These are phyloP conservation scores for Gambusia affinis DNA, from an alignment of 2,113 vertebrate species.

Conservation along the genomic window DNA sequence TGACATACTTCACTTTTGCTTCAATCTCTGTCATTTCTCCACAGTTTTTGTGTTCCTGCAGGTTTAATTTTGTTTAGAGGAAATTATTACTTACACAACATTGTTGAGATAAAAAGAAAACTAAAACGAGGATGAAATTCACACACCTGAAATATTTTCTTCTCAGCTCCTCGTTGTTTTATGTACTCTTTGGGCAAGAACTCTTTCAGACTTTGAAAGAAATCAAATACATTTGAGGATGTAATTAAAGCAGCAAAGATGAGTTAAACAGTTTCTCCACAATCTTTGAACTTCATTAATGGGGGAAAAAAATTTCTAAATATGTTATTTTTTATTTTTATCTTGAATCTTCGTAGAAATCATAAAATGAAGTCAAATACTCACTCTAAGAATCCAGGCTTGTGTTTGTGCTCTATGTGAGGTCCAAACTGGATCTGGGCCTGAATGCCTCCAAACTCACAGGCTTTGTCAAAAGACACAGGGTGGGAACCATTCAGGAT, in stretches of 20 bases:
- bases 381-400: constrained; percentile 98
- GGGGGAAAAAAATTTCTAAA: too few relatives aligned
- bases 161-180: constrained; percentile 82
- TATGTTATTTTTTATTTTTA: neutral
- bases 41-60: constrained; percentile 95
- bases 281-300: neutral
- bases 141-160: constrained; percentile 83
- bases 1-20: constrained; percentile 97
- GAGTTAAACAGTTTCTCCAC: neutral
- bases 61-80: constrained; percentile 24
- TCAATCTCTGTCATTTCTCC: constrained; percentile 98
- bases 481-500: constrained; percentile 98
- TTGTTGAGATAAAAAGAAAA: neutral
- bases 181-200: constrained; percentile 86
- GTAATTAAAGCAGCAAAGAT: neutral
- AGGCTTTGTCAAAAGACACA: constrained; percentile 97
- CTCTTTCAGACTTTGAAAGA: constrained; percentile 79
- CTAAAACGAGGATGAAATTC: neutral
- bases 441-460: constrained; percentile 97
- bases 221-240: constrained; percentile 12
- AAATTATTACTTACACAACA: neutral
- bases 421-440: constrained; percentile 99
- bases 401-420: constrained; percentile 97
- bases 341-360: neutral
- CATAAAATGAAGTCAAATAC: constrained; percentile 16